Evolutionary conservation across 2,888 invertebrate species (phyloP).

Genomic region (Nephrotoma flavescens): DNA sequence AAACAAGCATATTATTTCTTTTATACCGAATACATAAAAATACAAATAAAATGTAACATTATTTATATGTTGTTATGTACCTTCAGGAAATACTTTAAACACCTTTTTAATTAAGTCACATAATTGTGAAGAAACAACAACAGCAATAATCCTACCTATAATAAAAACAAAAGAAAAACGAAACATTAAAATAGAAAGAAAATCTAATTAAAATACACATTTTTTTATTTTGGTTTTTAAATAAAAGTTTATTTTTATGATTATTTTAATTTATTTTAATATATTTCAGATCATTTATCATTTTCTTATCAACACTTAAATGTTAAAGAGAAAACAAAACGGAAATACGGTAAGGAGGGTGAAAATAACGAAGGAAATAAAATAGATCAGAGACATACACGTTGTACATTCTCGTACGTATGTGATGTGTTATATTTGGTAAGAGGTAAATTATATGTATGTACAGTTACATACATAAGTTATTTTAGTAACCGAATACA

Average conservation of each 20-base stretch:
- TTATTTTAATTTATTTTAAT: conserved; percentile 1
- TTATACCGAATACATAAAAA: neutral
- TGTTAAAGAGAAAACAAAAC: neutral
- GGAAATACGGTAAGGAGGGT: neutral
- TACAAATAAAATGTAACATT: neutral
- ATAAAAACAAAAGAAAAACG: neutral
- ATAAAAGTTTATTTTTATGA: neutral
- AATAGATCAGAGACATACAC: neutral
- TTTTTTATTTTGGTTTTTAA: neutral
- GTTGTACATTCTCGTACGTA: too few relatives aligned
- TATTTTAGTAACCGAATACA: neutral
- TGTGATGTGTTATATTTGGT: too few relatives aligned
- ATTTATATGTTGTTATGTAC: neutral
- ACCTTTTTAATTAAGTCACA: conserved; percentile 3
- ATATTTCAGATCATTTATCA: neutral
- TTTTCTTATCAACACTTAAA: conserved; percentile 1
- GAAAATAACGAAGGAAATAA: neutral
- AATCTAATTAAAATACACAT: neutral
- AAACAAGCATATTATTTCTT: neutral
- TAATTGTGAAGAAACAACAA: neutral
- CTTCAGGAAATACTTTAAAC: neutral
- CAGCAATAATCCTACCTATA: neutral
- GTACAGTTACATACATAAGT: neutral
- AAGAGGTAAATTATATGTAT: neutral
- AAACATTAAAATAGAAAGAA: neutral